phyloP scores from a whole-genome alignment of 2,113 vertebrate species.

The Pogona vitticeps region DNA sequence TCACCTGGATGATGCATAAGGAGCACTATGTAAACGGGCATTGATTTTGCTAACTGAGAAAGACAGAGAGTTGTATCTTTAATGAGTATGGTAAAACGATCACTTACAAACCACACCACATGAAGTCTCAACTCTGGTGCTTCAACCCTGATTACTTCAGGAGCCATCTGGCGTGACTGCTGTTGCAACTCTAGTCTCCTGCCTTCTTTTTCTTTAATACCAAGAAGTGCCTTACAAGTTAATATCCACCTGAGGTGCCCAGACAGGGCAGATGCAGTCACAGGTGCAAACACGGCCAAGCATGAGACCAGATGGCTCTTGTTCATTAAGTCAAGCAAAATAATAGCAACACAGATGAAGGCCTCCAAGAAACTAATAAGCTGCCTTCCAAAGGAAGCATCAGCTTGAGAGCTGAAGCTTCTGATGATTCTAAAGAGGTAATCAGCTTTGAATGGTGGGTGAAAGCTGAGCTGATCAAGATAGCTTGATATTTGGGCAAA shows the following conservation, averaged over 20 bases:
- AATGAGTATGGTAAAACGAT: constrained; percentile 60
- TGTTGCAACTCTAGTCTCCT: constrained; percentile 60
- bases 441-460: constrained; percentile 44
- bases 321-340: constrained; percentile 70
- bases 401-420: constrained; percentile 47
- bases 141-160: constrained; percentile 65
- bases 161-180: constrained; percentile 72
- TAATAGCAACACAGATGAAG: constrained; percentile 62
- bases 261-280: constrained; percentile 63
- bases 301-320: constrained; percentile 68
- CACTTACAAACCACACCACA: constrained; percentile 58
- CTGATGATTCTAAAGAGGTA: constrained; percentile 35
- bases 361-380: constrained; percentile 43
- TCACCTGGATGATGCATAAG: constrained; percentile 51
- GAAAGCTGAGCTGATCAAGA: constrained; percentile 41
- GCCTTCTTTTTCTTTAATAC: constrained; percentile 63
- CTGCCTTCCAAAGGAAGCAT: constrained; percentile 40
- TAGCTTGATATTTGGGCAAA: constrained; percentile 47
- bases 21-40: constrained; percentile 31
- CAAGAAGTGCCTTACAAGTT: constrained; percentile 63
- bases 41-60: constrained; percentile 50
- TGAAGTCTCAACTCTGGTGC: constrained; percentile 58
- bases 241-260: constrained; percentile 64
- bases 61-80: constrained; percentile 47
- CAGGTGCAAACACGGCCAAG: constrained; percentile 70